These are phyloP conservation scores for Psophia crepitans DNA, from an alignment of 2,113 vertebrate species.

Conservation along the genomic window DNA sequence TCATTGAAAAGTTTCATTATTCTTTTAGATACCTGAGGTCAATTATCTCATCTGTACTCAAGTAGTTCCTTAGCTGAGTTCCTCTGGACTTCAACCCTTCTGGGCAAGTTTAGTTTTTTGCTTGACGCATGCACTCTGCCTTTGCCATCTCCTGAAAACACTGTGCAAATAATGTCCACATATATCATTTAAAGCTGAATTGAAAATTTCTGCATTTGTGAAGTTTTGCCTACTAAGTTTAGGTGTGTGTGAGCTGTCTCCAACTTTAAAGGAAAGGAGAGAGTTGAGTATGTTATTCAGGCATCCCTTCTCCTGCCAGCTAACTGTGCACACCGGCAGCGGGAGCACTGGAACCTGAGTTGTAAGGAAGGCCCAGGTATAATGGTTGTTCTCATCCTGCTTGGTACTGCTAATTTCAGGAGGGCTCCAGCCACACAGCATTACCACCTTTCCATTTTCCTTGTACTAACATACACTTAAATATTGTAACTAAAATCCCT, in stretches of 20 bases:
- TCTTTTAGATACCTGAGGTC: background rate
- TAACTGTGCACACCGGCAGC: fast-evolving
- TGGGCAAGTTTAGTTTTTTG: background rate
- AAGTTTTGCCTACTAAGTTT: background rate
- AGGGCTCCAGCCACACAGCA: background rate
- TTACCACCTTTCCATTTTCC: background rate
- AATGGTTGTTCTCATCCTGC: background rate
- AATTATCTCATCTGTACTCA: background rate
- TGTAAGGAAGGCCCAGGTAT: background rate
- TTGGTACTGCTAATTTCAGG: background rate
- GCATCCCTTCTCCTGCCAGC: background rate
- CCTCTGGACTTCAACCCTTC: background rate
- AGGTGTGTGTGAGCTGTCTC: background rate
- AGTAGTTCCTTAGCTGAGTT: background rate
- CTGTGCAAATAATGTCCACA: background rate
- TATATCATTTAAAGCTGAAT: background rate
- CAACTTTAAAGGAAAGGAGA: background rate
- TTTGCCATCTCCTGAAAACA: background rate
- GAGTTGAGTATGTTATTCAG: background rate
- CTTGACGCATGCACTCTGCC: background rate
- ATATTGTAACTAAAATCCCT: background rate
- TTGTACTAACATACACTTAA: background rate
- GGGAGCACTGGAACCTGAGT: background rate
- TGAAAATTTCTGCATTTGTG: background rate
- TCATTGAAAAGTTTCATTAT: background rate